Evolutionary conservation across 2,113 vertebrate genomes (phyloP).

Genomic region (Oncorhynchus nerka): DNA sequence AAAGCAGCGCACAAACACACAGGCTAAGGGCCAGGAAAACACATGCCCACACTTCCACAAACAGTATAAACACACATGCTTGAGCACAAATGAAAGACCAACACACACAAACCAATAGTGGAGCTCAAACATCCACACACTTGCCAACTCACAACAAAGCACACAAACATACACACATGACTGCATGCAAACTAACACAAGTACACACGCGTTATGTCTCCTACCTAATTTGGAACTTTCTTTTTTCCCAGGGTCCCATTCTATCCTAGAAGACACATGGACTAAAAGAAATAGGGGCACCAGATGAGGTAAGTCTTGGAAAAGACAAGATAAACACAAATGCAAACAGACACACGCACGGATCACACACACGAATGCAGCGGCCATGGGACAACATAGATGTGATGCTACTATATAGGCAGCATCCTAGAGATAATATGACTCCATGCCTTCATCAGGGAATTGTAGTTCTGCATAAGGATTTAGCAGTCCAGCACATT

Average conservation of each 20-base stretch:
- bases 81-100: background rate
- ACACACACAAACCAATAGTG: background rate
- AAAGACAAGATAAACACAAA: background rate
- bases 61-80: background rate
- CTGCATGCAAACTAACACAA: no score
- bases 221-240: no score
- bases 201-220: no score
- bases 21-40: background rate
- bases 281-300: no score
- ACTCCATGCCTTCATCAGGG: no score
- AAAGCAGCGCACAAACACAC: slow-evolving; percentile 43
- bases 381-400: background rate
- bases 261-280: no score
- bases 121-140: background rate
- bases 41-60: background rate
- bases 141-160: background rate
- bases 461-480: no score
- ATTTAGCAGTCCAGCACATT: no score
- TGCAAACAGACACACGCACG: no score
- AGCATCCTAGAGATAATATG: background rate
- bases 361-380: background rate
- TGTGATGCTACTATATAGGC: background rate
- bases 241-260: no score
- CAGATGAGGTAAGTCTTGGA: no score
- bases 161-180: background rate